Conservation (phyloP, 2,888 invertebrate genomes). For the Proisotoma minuta region DNA sequence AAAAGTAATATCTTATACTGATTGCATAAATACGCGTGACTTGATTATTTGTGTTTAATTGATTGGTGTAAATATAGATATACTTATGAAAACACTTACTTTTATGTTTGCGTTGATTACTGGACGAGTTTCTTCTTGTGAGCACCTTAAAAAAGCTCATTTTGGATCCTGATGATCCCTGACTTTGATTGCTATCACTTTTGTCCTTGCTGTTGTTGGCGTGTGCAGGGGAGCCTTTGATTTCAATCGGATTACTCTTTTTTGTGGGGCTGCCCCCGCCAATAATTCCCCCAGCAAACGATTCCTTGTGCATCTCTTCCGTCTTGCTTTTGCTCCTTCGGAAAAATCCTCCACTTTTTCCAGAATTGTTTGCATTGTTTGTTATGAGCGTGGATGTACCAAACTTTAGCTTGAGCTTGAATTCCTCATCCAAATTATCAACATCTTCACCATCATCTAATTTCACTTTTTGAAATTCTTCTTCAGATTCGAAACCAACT, state of each 20-base stretch:
- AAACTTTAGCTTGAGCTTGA: too few relatives aligned
- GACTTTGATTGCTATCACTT: neutral
- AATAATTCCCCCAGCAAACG: too few relatives aligned
- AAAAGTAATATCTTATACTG: too few relatives aligned
- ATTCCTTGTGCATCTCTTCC: too few relatives aligned
- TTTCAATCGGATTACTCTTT: conserved; percentile 8
- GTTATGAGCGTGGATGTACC: neutral
- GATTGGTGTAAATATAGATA: too few relatives aligned
- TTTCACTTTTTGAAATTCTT: conserved; percentile 2
- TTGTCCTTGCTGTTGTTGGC: neutral
- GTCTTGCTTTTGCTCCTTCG: conserved; percentile 3
- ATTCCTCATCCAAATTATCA: neutral
- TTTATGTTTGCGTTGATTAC: conserved; percentile 9
- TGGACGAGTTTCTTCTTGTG: conserved; percentile 1
- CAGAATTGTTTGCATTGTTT: neutral
- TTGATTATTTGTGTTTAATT: too few relatives aligned
- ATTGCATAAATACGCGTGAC: too few relatives aligned
- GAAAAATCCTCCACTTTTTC: neutral
- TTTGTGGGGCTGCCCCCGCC: neutral
- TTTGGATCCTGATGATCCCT: neutral
- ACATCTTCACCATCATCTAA: neutral
- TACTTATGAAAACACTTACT: too few relatives aligned
- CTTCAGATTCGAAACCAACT: neutral
- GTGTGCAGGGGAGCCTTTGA: conserved; percentile 5
- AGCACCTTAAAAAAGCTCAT: conserved; percentile 6